Evolutionary conservation across 2,888 invertebrate genomes (phyloP), one percentile per base, ranked within the genome.

Genomic region (Idaea biselata): DNA sequence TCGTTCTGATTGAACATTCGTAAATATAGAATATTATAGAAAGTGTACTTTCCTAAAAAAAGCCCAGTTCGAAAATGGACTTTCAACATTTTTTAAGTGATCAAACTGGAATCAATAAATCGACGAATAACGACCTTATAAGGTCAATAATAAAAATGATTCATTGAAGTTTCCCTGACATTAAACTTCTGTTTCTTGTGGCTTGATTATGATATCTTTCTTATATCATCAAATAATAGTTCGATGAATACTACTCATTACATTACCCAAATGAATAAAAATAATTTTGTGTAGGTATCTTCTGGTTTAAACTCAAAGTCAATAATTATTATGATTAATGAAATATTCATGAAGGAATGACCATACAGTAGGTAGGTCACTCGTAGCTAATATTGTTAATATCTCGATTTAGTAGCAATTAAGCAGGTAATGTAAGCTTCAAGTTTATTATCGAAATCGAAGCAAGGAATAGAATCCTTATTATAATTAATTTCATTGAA

Each of bases 31-130:
- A 44, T 14, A 25, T 25, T 25, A 70, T 84, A 83, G 87, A 86
- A 89, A 89, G 87, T 77, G 66, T 67, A 79, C 84, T 87, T 88
- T 88, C 86, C 81, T 87, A 69, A 72, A 68, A 69, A 70, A 65
- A 11, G 3, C 25, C 5, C 64, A 68, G 58, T 65, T 69, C 65
- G 65, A 68, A 67, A 68, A 75, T 78, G 74, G 73, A 77, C 74
- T 70, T 71, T 25, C 25, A 25, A 25, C 3, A 25, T 25, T 3
- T 25, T 25, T 44, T 44, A 44, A 14, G 44, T 44, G 44, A 44
- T 44, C 44, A 44, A 11, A 7, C 6, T 11, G 8, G 44, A 44
- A 44, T 44, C 14, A 8, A 11, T 14, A 44, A 25, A 44, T 44
- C 44, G 44, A 11, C 6, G 4, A 32, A 32, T 32, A 0, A 32